Conservation (phyloP, 2,888 invertebrate genomes). For the Busseola fusca region DNA sequence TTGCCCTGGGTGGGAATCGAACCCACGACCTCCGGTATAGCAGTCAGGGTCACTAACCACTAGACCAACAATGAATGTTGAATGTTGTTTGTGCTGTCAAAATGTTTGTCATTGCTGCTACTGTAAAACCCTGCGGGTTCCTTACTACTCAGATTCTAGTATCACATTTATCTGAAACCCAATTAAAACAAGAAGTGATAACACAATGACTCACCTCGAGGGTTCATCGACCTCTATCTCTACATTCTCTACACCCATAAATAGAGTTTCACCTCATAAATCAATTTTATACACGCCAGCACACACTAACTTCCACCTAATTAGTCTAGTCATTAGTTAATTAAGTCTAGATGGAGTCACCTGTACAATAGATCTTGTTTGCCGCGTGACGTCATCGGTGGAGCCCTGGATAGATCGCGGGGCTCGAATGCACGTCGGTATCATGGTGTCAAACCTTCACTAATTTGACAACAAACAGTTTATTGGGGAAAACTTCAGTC, state of each 20-base stretch:
- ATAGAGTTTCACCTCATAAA: constrained; percentile 39
- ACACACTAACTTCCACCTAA: constrained; percentile 31
- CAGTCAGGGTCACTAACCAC: too few species aligned
- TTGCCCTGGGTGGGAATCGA: too few species aligned
- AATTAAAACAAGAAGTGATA: neutral
- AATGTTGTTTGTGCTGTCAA: neutral
- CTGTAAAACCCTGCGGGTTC: neutral
- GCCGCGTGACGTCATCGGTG: constrained; percentile 92
- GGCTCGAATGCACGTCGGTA: constrained; percentile 92
- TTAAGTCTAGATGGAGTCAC: constrained; percentile 74
- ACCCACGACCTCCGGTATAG: too few species aligned
- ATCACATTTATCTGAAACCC: neutral
- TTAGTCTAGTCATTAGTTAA: constrained; percentile 56
- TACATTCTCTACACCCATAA: constrained; percentile 14
- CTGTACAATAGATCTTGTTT: constrained; percentile 92
- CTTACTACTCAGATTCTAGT: neutral
- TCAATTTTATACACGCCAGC: constrained; percentile 32
- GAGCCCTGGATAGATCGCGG: constrained; percentile 93
- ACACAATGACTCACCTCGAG: constrained; percentile 31
- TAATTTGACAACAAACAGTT: constrained; percentile 24
- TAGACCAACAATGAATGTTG: too few species aligned
- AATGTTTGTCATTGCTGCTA: neutral
- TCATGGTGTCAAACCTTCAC: constrained; percentile 82
- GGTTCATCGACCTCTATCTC: constrained; percentile 37
- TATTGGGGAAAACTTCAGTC: constrained; percentile 13